Conservation (phyloP, 1,140 invertebrate genomes). For the Yoshiicerus persimilis region DNA sequence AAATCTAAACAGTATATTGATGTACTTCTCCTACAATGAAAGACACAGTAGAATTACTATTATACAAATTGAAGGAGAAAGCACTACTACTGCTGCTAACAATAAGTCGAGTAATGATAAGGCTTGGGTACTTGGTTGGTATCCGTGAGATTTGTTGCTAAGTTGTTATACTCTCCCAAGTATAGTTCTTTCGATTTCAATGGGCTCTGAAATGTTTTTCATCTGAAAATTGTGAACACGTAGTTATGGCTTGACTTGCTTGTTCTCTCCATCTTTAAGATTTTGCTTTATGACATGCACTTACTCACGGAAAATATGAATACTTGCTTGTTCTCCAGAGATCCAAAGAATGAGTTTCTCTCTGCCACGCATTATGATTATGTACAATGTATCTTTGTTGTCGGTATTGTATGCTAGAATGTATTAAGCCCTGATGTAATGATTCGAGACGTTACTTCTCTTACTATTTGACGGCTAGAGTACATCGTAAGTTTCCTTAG, state of each 20-base stretch:
- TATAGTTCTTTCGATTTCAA: too few relatives aligned
- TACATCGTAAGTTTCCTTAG: background rate
- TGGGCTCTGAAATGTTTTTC: background rate
- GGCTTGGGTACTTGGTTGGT: background rate
- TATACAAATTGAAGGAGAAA: background rate
- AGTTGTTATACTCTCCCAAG: background rate
- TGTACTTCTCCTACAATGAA: background rate
- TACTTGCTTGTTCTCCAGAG: background rate
- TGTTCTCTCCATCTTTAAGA: background rate
- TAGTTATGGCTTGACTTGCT: background rate
- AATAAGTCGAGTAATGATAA: background rate
- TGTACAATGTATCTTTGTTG: background rate
- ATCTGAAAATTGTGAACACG: background rate
- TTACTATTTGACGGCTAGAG: background rate
- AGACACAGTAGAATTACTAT: background rate
- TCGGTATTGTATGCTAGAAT: background rate
- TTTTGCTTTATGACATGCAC: background rate
- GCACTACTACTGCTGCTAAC: background rate
- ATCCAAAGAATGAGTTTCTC: background rate
- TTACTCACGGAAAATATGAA: background rate
- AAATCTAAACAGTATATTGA: background rate
- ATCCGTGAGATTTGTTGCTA: background rate
- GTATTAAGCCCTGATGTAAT: background rate
- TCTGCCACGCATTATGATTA: background rate
- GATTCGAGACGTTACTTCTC: background rate